Base-by-base conservation (phyloP, 2,888 invertebrate species). In the Hartigia nigra region DNA sequence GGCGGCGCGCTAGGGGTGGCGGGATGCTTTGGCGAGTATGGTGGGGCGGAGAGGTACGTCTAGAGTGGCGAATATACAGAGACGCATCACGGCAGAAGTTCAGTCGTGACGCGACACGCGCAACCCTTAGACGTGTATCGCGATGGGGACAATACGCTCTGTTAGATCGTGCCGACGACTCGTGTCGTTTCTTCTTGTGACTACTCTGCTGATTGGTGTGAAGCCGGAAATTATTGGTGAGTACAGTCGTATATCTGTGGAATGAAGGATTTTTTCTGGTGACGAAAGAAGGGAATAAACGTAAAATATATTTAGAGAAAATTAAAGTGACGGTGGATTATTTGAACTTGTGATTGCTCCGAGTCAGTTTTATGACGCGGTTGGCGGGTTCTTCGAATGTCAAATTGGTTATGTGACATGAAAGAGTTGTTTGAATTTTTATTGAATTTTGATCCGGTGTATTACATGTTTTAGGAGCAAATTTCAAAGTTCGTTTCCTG, bases 81-180 rank as follows among this genome's bases (percentile, higher is more conserved):
- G 84, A 83, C 86, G 84, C 86, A 84, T 84, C 83, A 85, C 87
- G 85, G 85, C 83, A 86, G 84, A 86, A 88, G 84, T 88, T 88
- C 90, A 91, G 91, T 91, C 88, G 88, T 85, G 85, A 88, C 90
- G 91, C 91, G 90, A 88, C 90, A 89, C 89, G 90, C 91, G 91
- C 87, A 85, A 86, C 86, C 84, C 81, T 82, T 83, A 76, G 35
- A 78, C 31, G 75, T 75, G 75, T 36, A 12, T 5, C 37, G 75
- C 31, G 37, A 36, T 75, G 36, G 75, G 75, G 4, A 14, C 35
- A 2, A 36, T 36, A n/a, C 75, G 75, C 37, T 37, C 35, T 11
- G 72, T 72, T 31, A 72, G 72, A 32, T 34, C 72, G 12, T 72
- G 72, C 32, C 32, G 72, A 31, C 72, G 72, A 72, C 72, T 72